These are phyloP conservation scores for Oophaga pumilio DNA, from an alignment of 2,113 vertebrate genomes.

Conservation along the genomic window DNA sequence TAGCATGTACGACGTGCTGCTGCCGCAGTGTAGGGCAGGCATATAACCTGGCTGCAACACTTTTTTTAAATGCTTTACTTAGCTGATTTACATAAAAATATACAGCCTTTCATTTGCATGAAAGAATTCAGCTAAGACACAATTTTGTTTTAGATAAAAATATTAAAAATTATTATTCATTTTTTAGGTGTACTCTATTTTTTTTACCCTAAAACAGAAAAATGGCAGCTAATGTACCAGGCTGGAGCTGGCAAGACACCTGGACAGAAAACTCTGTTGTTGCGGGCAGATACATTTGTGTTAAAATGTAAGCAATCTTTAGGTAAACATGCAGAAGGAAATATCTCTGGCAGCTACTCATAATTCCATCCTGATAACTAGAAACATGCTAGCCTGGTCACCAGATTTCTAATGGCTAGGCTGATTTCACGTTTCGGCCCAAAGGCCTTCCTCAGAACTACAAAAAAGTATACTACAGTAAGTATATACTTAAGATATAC, in stretches of 20 bases:
- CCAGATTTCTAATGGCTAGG: too few species aligned
- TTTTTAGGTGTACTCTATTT: not conserved
- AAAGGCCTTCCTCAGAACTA: too few species aligned
- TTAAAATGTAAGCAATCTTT: too few species aligned
- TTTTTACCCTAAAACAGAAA: not conserved
- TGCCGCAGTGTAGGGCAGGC: not conserved
- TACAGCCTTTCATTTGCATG: not conserved
- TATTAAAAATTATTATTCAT: not conserved
- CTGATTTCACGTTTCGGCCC: too few species aligned
- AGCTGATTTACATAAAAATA: not conserved
- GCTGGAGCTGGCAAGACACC: not conserved
- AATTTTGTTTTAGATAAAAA: not conserved
- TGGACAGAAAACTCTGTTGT: not conserved
- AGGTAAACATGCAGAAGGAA: too few species aligned
- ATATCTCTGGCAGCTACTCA: not conserved
- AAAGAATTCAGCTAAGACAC: not conserved
- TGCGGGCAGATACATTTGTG: too few species aligned
- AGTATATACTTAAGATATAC: too few species aligned
- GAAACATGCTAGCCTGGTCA: too few species aligned
- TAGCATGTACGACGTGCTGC: constrained; percentile 10
- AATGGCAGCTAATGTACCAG: not conserved
- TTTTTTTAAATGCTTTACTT: not conserved
- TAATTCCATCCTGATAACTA: not conserved
- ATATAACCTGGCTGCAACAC: constrained; percentile 29
- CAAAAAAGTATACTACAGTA: too few species aligned